Percentiles rank a stretch among this genome's conserved stretches.
Conservation (phyloP, 2,888 invertebrate genomes). For the Himalopsyche anomala region DNA sequence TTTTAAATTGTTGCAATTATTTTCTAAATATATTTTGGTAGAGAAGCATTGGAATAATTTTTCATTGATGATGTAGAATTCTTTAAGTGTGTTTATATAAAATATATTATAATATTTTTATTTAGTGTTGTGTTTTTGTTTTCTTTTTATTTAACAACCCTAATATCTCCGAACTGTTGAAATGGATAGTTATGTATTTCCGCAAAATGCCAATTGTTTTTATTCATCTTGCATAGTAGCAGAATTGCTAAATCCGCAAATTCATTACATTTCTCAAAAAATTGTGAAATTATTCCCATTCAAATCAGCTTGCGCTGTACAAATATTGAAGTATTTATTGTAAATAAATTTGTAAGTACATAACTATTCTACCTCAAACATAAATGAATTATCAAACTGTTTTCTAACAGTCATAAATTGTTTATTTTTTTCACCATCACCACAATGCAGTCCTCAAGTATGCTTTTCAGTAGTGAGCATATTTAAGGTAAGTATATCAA, state of each 20-base stretch:
- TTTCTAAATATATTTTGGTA: constrained; percentile 63
- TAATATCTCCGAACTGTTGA: neutral
- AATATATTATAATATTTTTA: constrained; percentile 78
- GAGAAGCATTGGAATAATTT: constrained; percentile 62
- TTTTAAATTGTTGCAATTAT: constrained; percentile 61
- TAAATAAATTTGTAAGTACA: neutral
- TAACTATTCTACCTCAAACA: neutral
- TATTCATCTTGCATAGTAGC: too few species aligned
- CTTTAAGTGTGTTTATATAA: constrained; percentile 78
- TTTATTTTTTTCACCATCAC: neutral
- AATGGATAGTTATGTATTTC: neutral
- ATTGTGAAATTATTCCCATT: too few species aligned
- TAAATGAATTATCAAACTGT: neutral
- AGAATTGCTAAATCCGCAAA: too few species aligned
- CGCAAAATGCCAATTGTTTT: too few species aligned
- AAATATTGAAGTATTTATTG: too few species aligned
- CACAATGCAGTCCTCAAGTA: neutral
- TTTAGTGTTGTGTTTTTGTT: constrained; percentile 74
- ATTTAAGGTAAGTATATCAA: neutral
- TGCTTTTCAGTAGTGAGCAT: neutral
- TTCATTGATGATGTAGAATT: constrained; percentile 63
- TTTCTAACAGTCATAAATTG: neutral
- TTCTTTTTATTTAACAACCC: constrained; percentile 57
- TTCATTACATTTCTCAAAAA: too few species aligned
- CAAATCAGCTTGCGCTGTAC: too few species aligned